These are phyloP conservation scores for Pelecanoides urinatrix DNA, from an alignment of 2,113 vertebrate genomes.

Conservation along the genomic window DNA sequence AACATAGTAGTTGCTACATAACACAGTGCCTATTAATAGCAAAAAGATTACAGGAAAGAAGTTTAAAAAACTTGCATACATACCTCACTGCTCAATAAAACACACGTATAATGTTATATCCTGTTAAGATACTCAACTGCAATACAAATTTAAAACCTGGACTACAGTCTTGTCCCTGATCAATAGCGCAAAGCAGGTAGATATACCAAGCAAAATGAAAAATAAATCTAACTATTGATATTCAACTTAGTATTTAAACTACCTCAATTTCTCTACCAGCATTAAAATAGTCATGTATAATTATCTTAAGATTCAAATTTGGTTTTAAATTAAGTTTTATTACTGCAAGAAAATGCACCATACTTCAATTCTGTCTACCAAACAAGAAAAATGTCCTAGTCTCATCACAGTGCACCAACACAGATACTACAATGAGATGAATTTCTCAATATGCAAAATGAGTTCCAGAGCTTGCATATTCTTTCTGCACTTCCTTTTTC, in stretches of 20 bases:
- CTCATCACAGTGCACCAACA: neutral
- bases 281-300: neutral
- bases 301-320: neutral
- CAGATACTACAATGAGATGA: neutral
- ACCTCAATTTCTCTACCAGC: neutral
- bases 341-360: neutral
- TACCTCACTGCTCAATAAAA: neutral
- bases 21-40: neutral
- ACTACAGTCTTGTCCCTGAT: neutral
- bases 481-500: neutral
- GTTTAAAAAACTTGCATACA: neutral
- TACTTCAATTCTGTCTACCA: neutral
- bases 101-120: neutral
- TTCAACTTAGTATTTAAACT: neutral
- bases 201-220: neutral
- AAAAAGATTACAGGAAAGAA: neutral
- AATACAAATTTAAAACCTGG: neutral
- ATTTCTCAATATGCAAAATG: neutral
- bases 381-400: neutral
- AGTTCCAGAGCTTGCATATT: neutral
- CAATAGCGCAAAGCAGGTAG: neutral
- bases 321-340: neutral
- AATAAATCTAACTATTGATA: neutral
- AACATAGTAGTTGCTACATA: neutral
- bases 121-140: neutral